phyloP scores from a whole-genome alignment of 2,888 invertebrate species.

The Lasioglossum leucozonium region DNA sequence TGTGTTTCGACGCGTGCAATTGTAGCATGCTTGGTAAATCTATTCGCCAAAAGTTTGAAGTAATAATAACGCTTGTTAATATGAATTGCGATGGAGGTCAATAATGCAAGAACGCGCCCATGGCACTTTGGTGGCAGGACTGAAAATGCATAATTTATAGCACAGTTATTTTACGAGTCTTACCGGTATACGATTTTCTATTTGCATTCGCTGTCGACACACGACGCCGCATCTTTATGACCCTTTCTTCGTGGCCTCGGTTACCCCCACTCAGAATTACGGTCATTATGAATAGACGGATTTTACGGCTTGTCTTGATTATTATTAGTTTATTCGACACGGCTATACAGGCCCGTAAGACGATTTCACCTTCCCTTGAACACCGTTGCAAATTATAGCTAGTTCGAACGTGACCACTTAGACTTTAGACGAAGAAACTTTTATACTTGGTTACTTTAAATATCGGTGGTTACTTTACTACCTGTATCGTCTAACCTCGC shows the following conservation, averaged over 20 bases:
- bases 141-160: slow-evolving; percentile 63
- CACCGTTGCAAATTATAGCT: slow-evolving; percentile 7
- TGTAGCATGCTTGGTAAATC: not conserved
- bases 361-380: slow-evolving; percentile 22
- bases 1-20: too few relatives aligned
- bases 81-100: slow-evolving; percentile 15
- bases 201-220: slow-evolving; percentile 68
- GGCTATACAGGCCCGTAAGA: not conserved
- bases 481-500: not conserved
- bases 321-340: slow-evolving; percentile 47
- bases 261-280: slow-evolving; percentile 43
- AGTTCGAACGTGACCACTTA: not conserved
- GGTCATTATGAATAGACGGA: slow-evolving; percentile 51
- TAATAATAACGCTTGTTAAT: slow-evolving; percentile 11
- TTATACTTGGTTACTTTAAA: not conserved
- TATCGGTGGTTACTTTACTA: not conserved
- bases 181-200: slow-evolving; percentile 69
- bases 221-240: slow-evolving; percentile 52
- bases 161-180: slow-evolving; percentile 60
- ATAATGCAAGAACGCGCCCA: slow-evolving; percentile 18
- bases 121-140: slow-evolving; percentile 27
- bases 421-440: not conserved
- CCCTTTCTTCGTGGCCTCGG: slow-evolving; percentile 45
- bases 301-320: slow-evolving; percentile 56
- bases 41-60: not conserved